Evolutionary conservation across 2,113 vertebrate genomes (phyloP), one percentile per base, ranked within the genome.

Genomic region (Mormyrus iriodes): DNA sequence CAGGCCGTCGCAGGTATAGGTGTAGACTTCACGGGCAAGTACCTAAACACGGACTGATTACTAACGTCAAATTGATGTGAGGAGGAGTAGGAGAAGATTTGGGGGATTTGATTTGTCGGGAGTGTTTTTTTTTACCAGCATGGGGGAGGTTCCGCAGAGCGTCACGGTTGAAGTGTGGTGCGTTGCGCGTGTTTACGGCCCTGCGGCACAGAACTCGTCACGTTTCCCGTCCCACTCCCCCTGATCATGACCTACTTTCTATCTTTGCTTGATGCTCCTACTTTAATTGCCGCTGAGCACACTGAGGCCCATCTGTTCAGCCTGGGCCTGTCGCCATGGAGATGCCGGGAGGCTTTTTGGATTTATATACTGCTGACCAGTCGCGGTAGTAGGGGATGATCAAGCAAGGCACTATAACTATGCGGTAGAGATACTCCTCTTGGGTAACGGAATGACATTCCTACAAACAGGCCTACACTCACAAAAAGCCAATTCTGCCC

Each of bases 241-340:
- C 91, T 89, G 90, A 92, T 92, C 90, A 91, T 92, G 91, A 92
- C 93, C 94, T 91, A 90, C 90, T 92, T 92, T 92, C 91, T 55
- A 92, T 91, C 73, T 83, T 92, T 91, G 92, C 88, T 88, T 46
- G 90, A 92, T 93, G 94, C 76, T 84, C 94, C 86, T 84, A 93
- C 93, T 96, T 96, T 96, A 96, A 96, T 95, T 96, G 96, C 94
- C 90, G 93, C 93, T 90, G 93, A 91, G 94, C 94, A 94, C 95
- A 94, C 94, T 95, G 92, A 95, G 94, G 94, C 95, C 95, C 95
- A 96, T 96, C 95, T 96, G 95, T 95, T 96, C 93, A 61, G 91
- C 93, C 73, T 90, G 94, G 94, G 95, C 92, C 94, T 88, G 95
- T 96, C 94, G 90, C 94, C 94, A 96, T 96, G 95, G 95, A 94